Evolutionary conservation across 2,797 vertebrate species (phyloP).

Genomic region (Cuculus canorus): DNA sequence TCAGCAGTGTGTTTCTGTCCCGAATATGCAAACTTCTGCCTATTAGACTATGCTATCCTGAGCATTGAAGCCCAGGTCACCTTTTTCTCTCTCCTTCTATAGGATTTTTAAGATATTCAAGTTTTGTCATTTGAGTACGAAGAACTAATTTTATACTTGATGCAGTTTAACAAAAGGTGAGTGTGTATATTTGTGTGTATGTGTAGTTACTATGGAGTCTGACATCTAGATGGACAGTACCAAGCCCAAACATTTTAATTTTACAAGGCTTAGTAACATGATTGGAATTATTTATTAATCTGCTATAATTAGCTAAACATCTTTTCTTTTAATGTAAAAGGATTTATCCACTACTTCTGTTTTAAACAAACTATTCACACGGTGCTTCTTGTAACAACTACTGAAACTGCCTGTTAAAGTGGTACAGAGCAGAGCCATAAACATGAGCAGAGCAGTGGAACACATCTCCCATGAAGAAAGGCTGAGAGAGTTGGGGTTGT

Average conservation of each 20-base stretch:
- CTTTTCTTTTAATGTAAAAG: neutral
- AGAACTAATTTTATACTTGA: neutral
- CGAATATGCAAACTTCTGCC: neutral
- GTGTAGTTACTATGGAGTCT: neutral
- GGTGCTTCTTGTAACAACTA: neutral
- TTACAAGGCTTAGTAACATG: neutral
- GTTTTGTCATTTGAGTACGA: neutral
- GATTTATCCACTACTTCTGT: neutral
- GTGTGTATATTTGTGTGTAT: neutral
- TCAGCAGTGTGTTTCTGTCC: neutral
- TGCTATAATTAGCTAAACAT: neutral
- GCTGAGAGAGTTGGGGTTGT: neutral
- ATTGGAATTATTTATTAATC: neutral
- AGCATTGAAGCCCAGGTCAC: neutral
- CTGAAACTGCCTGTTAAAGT: neutral
- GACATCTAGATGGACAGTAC: neutral
- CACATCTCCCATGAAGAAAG: neutral
- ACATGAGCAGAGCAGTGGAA: neutral
- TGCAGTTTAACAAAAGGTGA: neutral
- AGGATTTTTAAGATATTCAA: neutral
- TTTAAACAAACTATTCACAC: neutral
- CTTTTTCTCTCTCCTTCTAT: neutral
- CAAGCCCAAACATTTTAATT: neutral
- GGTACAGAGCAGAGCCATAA: neutral
- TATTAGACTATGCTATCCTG: neutral